These are phyloP conservation scores for Thunnus albacares DNA, from an alignment of 2,797 vertebrate species.

Conservation along the genomic window DNA sequence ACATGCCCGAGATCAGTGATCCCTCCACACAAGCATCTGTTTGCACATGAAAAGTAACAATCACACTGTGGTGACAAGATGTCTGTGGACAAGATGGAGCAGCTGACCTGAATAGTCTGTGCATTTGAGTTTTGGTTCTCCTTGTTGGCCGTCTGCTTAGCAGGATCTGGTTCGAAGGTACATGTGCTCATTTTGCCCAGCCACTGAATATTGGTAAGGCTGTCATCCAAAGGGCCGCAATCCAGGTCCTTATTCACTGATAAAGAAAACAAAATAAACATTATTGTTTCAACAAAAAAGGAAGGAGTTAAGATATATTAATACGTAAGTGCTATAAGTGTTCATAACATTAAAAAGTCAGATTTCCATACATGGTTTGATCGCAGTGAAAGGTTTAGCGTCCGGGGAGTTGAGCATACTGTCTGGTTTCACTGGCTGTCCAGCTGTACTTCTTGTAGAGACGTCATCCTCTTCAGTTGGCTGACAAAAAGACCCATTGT, in stretches of 20 bases:
- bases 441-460: slow-evolving; percentile 23
- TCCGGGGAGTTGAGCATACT: slow-evolving; percentile 11
- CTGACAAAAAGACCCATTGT: slow-evolving; percentile 46
- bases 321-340: not conserved
- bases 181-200: slow-evolving; percentile 90
- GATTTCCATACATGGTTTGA: slow-evolving; percentile 70
- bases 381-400: slow-evolving; percentile 52
- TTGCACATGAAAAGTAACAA: slow-evolving; percentile 1
- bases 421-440: slow-evolving; percentile 34
- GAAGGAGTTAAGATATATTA: not conserved
- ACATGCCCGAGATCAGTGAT: slow-evolving; percentile 11
- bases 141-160: slow-evolving; percentile 79
- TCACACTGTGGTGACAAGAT: not conserved
- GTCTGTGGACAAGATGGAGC: not conserved
- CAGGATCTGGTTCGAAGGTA: slow-evolving; percentile 75
- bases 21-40: not conserved
- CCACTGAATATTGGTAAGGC: slow-evolving; percentile 95
- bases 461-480: slow-evolving; percentile 5
- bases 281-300: not conserved
- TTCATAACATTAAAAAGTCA: not conserved
- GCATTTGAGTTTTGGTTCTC: slow-evolving; percentile 81
- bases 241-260: slow-evolving; percentile 78
- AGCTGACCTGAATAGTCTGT: slow-evolving; percentile 70
- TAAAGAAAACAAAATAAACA: not conserved
- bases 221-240: slow-evolving; percentile 87